These are phyloP conservation scores for Cynaeus angustus DNA, from an alignment of 2,888 invertebrate genomes.

Conservation along the genomic window DNA sequence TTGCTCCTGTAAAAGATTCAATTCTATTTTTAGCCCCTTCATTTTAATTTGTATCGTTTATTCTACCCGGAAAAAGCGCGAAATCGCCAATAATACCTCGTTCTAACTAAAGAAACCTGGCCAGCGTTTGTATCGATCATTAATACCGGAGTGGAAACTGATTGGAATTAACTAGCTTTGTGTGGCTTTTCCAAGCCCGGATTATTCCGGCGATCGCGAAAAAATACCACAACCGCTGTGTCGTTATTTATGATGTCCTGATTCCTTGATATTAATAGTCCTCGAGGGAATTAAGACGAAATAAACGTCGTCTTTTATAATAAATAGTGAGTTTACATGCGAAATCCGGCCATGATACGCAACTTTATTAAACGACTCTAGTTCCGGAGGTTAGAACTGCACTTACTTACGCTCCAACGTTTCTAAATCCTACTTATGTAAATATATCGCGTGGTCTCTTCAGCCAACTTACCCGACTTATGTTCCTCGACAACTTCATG, in stretches of 20 bases:
- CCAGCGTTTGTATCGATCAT: constrained; percentile 19
- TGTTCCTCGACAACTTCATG: constrained; percentile 25
- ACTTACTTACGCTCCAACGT: constrained; percentile 36
- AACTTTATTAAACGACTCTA: constrained; percentile 36
- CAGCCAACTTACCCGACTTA: constrained; percentile 33
- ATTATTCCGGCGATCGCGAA: constrained; percentile 22
- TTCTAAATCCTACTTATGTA: constrained; percentile 40
- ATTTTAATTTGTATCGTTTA: no score
- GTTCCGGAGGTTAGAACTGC: constrained; percentile 32
- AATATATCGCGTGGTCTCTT: constrained; percentile 44
- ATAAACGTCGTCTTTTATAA: constrained; percentile 30
- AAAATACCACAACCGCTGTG: constrained; percentile 11
- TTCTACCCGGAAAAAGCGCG: no score
- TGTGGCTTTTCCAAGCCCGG: constrained; percentile 21
- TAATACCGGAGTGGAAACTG: constrained; percentile 10
- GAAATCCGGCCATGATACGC: constrained; percentile 39
- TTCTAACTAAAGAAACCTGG: no score
- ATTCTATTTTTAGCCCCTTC: no score
- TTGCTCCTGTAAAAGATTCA: no score
- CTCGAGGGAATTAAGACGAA: constrained; percentile 36
- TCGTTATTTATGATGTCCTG: constrained; percentile 33
- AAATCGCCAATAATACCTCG: no score
- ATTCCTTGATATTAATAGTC: constrained; percentile 36
- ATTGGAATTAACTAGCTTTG: constrained; percentile 30
- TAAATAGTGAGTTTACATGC: constrained; percentile 41